phyloP scores from a whole-genome alignment of 2,797 vertebrate species.

The Todus mexicanus region DNA sequence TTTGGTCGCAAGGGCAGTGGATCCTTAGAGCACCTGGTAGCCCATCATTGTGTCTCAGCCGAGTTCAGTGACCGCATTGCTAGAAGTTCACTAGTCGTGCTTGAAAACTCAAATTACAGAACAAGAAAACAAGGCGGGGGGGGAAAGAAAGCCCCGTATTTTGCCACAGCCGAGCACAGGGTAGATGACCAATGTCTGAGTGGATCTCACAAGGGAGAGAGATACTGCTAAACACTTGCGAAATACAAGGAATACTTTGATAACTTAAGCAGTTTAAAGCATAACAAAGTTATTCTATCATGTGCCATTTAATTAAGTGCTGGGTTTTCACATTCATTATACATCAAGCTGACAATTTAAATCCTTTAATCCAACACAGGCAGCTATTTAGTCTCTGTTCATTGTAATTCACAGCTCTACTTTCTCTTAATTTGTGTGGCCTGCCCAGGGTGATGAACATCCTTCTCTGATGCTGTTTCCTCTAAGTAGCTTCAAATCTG shows the following conservation, averaged over 20 bases:
- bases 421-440: conserved; percentile 82
- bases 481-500: conserved; percentile 68
- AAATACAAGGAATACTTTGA: conserved; percentile 67
- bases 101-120: neutral
- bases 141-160: neutral
- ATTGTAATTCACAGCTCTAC: conserved; percentile 90
- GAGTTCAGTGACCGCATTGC: neutral
- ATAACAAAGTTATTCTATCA: conserved; percentile 76
- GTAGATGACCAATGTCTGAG: neutral
- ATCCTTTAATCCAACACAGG: conserved; percentile 88
- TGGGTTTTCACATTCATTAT: conserved; percentile 84
- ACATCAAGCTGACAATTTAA: conserved; percentile 78
- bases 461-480: conserved; percentile 70
- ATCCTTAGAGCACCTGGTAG: neutral
- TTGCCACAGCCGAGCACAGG: neutral
- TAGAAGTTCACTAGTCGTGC: neutral
- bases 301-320: conserved; percentile 81
- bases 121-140: neutral
- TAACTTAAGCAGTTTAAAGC: conserved; percentile 71
- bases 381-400: conserved; percentile 86
- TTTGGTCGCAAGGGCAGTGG: neutral
- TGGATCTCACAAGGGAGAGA: conserved; percentile 21
- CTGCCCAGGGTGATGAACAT: conserved; percentile 78
- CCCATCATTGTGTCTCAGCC: neutral
- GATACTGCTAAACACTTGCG: conserved; percentile 70